Percentiles rank a stretch among this genome's conserved stretches.
Evolutionary conservation across 2,888 invertebrate species (phyloP).

Genomic region (Elysia crispata): DNA sequence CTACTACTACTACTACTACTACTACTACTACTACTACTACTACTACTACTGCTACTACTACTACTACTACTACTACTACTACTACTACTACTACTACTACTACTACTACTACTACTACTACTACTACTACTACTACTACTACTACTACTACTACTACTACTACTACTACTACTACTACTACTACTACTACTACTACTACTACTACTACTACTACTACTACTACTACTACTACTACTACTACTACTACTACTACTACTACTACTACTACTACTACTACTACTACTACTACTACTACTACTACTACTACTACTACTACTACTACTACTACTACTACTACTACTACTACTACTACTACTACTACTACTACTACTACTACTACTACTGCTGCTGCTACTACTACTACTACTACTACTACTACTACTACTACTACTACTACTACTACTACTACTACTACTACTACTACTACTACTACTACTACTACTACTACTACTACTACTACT

Average conservation of each 20-base stretch:
- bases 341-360: background rate
- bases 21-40: too few species aligned
- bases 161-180: too few species aligned
- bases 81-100: too few species aligned
- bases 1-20: too few species aligned
- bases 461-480: background rate
- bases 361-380: background rate
- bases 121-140: too few species aligned
- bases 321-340: background rate
- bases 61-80: too few species aligned
- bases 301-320: background rate
- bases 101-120: too few species aligned
- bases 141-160: too few species aligned
- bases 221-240: too few species aligned
- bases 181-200: too few species aligned
- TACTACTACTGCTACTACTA: too few species aligned
- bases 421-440: background rate
- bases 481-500: background rate
- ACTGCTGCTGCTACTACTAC: background rate
- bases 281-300: background rate
- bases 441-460: background rate
- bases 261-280: background rate
- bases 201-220: too few species aligned
- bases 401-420: background rate
- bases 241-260: background rate